These are phyloP conservation scores for Drosophila nigromelanica DNA, from an alignment of 1,140 invertebrate genomes.

Conservation along the genomic window DNA sequence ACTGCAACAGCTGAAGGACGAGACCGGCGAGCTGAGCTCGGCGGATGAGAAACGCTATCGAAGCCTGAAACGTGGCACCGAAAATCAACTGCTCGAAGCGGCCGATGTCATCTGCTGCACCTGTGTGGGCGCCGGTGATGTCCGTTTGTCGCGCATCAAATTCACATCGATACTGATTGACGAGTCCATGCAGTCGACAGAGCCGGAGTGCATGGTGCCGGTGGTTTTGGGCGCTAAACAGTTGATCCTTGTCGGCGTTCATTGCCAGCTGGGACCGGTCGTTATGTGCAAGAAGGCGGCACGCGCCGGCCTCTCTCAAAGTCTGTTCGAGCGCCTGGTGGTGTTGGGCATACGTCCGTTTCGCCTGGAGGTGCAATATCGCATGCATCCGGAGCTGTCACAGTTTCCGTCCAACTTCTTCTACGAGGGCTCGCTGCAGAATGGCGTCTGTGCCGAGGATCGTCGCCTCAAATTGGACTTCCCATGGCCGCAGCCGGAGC, in stretches of 20 bases:
- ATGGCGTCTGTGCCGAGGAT: constrained; percentile 98
- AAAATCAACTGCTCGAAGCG: constrained; percentile 95
- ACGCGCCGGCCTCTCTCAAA: constrained; percentile 97
- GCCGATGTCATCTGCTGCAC: constrained; percentile 99
- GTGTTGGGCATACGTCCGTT: constrained; percentile 98
- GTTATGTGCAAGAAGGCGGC: constrained; percentile 99
- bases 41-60: constrained; percentile 98
- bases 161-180: constrained; percentile 99
- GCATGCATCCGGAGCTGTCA: constrained; percentile 99
- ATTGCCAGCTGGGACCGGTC: constrained; percentile 99
- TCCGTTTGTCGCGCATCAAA: constrained; percentile 94
- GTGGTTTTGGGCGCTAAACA: constrained; percentile 98
- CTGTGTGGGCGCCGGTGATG: constrained; percentile 99
- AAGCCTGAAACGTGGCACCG: constrained; percentile 95
- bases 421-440: constrained; percentile 99
- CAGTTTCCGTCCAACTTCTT: constrained; percentile 99
- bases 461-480: constrained; percentile 97
- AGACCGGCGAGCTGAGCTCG: constrained; percentile 97
- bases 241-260: constrained; percentile 98
- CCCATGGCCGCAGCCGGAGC: constrained; percentile 97
- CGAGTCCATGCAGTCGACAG: constrained; percentile 98
- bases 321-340: constrained; percentile 98
- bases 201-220: constrained; percentile 99
- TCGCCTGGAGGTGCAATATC: constrained; percentile 98
- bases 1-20: constrained; percentile 98